phyloP scores from a whole-genome alignment of 2,113 vertebrate species.

The Apeltes quadracus region DNA sequence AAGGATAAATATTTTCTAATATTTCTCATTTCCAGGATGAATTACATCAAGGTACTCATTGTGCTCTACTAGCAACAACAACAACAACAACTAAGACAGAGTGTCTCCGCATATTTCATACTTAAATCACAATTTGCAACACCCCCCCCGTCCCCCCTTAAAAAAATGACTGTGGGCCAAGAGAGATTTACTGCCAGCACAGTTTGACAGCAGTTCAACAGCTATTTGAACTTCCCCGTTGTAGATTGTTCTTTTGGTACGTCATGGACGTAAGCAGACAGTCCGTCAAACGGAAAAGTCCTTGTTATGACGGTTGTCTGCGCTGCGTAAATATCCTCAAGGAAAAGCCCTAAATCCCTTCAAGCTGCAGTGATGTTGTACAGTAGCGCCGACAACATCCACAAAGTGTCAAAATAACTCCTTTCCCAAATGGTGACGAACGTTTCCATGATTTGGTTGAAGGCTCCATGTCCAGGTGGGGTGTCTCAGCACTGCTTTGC shows the following conservation, averaged over 20 bases:
- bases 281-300: slow-evolving; percentile 17
- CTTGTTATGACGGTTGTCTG: slow-evolving; percentile 39
- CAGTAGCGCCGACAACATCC: background rate
- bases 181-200: slow-evolving; percentile 23
- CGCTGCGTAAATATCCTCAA: slow-evolving; percentile 16
- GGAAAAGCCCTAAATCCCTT: slow-evolving; percentile 15
- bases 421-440: background rate
- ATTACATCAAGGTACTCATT: background rate
- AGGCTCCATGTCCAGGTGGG: slow-evolving; percentile 35
- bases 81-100: too few species aligned
- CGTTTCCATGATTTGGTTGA: slow-evolving; percentile 22
- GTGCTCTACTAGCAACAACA: too few species aligned
- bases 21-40: slow-evolving; percentile 21
- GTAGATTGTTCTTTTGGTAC: slow-evolving; percentile 11
- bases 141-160: too few species aligned
- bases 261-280: slow-evolving; percentile 25
- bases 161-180: background rate
- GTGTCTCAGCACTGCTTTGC: slow-evolving; percentile 15
- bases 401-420: background rate
- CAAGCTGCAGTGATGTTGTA: slow-evolving; percentile 1
- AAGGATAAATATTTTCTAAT: background rate
- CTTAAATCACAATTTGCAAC: too few species aligned
- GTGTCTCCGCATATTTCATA: too few species aligned
- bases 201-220: slow-evolving; percentile 39
- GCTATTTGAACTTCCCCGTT: slow-evolving; percentile 32